A percentile compares a stretch with the other conserved stretches of the same genome.
These are phyloP conservation scores for Anarsia innoxiella DNA, from an alignment of 2,888 invertebrate species.

Conservation along the genomic window DNA sequence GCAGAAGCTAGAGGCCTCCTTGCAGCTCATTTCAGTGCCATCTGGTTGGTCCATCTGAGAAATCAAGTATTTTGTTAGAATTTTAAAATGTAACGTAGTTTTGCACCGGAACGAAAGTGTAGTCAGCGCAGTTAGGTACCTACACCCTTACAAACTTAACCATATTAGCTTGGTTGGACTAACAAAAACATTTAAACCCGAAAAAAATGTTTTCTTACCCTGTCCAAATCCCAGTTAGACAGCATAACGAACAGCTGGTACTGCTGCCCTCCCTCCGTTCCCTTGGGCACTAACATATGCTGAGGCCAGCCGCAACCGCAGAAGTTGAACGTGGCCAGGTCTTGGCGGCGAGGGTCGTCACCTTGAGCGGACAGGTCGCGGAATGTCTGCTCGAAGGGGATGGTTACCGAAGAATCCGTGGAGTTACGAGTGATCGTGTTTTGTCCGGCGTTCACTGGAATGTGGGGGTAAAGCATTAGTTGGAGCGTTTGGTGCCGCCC, in stretches of 20 bases:
- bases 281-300: slow-evolving; percentile 74
- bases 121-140: too few relatives aligned
- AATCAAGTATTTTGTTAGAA: too few relatives aligned
- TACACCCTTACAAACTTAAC: too few relatives aligned
- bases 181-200: too few relatives aligned
- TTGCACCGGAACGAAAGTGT: too few relatives aligned
- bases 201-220: too few relatives aligned
- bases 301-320: slow-evolving; percentile 80
- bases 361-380: slow-evolving; percentile 58
- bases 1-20: slow-evolving; percentile 86
- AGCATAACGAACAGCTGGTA: slow-evolving; percentile 67
- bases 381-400: slow-evolving; percentile 76
- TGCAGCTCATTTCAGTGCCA: slow-evolving; percentile 67
- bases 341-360: slow-evolving; percentile 28
- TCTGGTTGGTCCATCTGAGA: slow-evolving; percentile 50
- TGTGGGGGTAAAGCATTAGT: not conserved
- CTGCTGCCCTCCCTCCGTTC: slow-evolving; percentile 49
- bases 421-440: slow-evolving; percentile 76
- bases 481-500: too few relatives aligned
- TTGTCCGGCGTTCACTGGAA: slow-evolving; percentile 72
- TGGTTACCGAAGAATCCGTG: slow-evolving; percentile 74
- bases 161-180: too few relatives aligned
- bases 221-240: slow-evolving; percentile 64
- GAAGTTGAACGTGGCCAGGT: slow-evolving; percentile 64
- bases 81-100: not conserved